phyloP scores from a whole-genome alignment of 1,140 invertebrate genomes.

The Pachypeltis micranthus region DNA sequence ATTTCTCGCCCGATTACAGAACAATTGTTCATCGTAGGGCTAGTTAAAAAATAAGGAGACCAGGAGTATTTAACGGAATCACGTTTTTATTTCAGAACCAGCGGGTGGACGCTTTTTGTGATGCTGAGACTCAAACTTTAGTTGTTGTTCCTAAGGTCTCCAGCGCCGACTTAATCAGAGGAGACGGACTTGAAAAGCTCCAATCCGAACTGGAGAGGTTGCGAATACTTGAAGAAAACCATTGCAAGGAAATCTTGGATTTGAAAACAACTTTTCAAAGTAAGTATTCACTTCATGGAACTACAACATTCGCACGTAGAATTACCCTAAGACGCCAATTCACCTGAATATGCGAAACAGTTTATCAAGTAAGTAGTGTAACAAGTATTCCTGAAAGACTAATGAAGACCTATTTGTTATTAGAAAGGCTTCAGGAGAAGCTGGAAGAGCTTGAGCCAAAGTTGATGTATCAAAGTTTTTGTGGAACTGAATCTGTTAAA shows the following conservation, averaged over 20 bases:
- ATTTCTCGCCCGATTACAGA: too few relatives aligned
- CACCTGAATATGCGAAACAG: neutral
- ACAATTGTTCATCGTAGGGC: too few relatives aligned
- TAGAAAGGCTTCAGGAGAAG: slow-evolving; percentile 7
- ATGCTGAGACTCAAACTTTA: neutral
- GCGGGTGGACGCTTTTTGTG: too few relatives aligned
- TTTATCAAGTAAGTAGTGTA: neutral
- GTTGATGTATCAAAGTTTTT: neutral
- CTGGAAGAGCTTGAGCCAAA: slow-evolving; percentile 10
- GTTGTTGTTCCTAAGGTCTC: too few relatives aligned
- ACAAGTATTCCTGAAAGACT: neutral
- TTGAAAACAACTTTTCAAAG: slow-evolving; percentile 5
- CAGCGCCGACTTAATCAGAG: too few relatives aligned
- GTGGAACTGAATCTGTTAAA: slow-evolving; percentile 7
- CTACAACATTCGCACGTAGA: slow-evolving; percentile 4
- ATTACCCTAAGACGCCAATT: too few relatives aligned
- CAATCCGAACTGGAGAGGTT: neutral
- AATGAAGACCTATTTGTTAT: neutral
- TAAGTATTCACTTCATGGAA: slow-evolving; percentile 8
- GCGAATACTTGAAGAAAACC: neutral
- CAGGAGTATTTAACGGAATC: too few relatives aligned
- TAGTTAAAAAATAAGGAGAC: too few relatives aligned
- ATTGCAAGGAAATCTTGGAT: neutral
- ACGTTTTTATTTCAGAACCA: too few relatives aligned
- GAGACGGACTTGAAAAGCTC: neutral